phyloP scores from a whole-genome alignment of 2,888 invertebrate species.

The Drosophila falleni region DNA sequence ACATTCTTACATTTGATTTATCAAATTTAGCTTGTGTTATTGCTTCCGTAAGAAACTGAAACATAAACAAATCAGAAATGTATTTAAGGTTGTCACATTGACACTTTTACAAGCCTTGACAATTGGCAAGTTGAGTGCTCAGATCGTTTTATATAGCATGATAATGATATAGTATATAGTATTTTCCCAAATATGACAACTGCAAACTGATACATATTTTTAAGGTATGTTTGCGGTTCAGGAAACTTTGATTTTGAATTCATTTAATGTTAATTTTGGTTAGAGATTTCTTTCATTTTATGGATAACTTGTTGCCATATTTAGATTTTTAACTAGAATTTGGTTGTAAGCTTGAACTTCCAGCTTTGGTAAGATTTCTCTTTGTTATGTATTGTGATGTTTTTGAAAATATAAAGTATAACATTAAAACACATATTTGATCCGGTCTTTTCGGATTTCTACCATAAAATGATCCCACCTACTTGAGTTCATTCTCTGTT shows the following conservation, averaged over 20 bases:
- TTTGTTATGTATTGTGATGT: no score
- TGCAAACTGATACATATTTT: slow-evolving; percentile 25
- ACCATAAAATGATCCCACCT: no score
- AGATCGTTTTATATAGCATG: neutral
- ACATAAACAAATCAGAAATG: slow-evolving; percentile 3
- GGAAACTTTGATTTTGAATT: neutral
- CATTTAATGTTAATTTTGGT: no score
- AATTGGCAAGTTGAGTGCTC: slow-evolving; percentile 35
- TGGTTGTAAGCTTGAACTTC: neutral
- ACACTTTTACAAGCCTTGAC: slow-evolving; percentile 52
- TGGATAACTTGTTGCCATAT: neutral
- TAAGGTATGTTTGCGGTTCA: slow-evolving; percentile 16
- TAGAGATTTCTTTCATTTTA: neutral
- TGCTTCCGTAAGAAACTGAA: slow-evolving; percentile 22
- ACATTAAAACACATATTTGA: no score
- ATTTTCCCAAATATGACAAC: slow-evolving; percentile 11
- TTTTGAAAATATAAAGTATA: no score
- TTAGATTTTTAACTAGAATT: neutral
- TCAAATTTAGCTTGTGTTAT: slow-evolving; percentile 9
- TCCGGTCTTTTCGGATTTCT: no score
- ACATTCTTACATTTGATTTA: slow-evolving; percentile 11
- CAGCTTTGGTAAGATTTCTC: no score
- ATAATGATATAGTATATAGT: slow-evolving; percentile 4
- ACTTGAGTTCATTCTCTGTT: no score
- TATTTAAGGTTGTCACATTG: slow-evolving; percentile 33